Conservation (phyloP, 30 jellyfish, hydroid and myxozoan genomes). For the Hydra vulgaris region DNA sequence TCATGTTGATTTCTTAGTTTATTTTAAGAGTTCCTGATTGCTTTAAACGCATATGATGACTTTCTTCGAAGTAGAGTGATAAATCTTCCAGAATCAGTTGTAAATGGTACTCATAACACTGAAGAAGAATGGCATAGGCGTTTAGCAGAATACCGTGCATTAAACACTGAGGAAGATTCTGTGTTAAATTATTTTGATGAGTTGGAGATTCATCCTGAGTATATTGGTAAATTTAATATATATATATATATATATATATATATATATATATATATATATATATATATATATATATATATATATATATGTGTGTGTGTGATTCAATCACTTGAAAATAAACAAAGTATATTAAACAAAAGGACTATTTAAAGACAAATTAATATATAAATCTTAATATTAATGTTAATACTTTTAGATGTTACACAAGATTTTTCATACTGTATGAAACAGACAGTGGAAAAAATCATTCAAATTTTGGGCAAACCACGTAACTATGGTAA, state of each 20-base stretch:
- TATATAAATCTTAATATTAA: too few relatives aligned
- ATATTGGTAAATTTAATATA: constrained; percentile 40
- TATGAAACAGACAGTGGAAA: constrained; percentile 67
- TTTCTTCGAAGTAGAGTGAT: constrained; percentile 78
- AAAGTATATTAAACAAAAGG: too few relatives aligned
- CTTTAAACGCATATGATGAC: constrained; percentile 83
- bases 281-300: too few relatives aligned
- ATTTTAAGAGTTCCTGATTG: constrained; percentile 56
- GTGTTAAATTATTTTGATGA: constrained; percentile 84
- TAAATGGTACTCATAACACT: constrained; percentile 91
- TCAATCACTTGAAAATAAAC: neutral
- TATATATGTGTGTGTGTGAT: neutral
- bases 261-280: too few relatives aligned
- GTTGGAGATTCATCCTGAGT: constrained; percentile 90
- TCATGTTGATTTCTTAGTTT: neutral
- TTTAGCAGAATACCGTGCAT: constrained; percentile 70
- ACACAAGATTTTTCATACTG: constrained; percentile 54
- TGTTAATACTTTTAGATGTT: constrained; percentile 21
- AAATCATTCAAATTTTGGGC: constrained; percentile 80
- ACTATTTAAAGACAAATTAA: too few relatives aligned
- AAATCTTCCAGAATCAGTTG: constrained; percentile 85
- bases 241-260: neutral
- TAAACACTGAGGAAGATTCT: constrained; percentile 92
- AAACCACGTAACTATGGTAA: constrained; percentile 82
- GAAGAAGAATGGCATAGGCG: constrained; percentile 94